phyloP scores from a whole-genome alignment of 2,888 invertebrate species.

The Mimachlamys varia region DNA sequence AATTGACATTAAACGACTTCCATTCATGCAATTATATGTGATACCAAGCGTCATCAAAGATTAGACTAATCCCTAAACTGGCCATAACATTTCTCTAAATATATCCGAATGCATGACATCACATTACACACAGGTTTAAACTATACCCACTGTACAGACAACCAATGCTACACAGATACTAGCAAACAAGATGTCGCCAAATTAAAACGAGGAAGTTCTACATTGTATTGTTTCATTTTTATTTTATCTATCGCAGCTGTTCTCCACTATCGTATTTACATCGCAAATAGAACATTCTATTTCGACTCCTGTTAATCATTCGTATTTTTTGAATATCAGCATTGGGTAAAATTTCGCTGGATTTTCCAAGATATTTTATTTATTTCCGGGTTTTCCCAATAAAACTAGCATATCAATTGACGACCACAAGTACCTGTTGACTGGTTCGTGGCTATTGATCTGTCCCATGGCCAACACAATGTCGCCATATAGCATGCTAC shows the following conservation, averaged over 20 bases:
- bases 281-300: background rate
- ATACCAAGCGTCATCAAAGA: no score
- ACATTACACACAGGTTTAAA: no score
- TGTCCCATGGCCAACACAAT: background rate
- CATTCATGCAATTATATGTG: no score
- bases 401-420: background rate
- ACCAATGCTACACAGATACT: background rate
- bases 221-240: background rate
- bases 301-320: background rate
- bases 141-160: no score
- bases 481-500: background rate
- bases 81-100: no score
- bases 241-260: background rate
- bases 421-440: background rate
- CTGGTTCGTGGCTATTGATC: background rate
- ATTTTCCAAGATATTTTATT: background rate
- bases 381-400: background rate
- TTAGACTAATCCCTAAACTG: no score
- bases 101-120: no score
- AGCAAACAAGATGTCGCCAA: background rate
- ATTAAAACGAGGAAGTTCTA: background rate
- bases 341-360: background rate
- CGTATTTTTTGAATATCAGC: background rate
- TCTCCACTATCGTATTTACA: background rate
- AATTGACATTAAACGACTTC: no score